Conservation (phyloP, 2,113 vertebrate species). For the Salvelinus fontinalis region DNA sequence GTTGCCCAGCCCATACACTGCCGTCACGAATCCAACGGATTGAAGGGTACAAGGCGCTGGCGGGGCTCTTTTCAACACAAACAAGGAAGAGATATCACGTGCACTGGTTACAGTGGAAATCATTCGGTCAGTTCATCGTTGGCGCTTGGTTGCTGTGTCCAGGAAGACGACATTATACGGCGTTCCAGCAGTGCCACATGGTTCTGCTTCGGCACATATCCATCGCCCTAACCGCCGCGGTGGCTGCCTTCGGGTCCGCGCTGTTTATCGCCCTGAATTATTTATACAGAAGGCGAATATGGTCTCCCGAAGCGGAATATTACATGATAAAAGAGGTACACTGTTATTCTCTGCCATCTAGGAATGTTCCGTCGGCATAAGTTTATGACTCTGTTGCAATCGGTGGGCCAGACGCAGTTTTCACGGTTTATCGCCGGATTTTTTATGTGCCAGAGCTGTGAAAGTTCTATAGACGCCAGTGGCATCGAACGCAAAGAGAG, state of each 20-base stretch:
- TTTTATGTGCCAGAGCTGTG: background rate
- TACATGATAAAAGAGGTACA: slow-evolving; percentile 63
- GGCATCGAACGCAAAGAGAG: background rate
- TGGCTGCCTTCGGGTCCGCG: slow-evolving; percentile 82
- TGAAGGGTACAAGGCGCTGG: slow-evolving; percentile 3
- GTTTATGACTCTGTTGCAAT: too few relatives aligned
- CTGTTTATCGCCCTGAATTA: slow-evolving; percentile 82
- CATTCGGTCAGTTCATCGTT: background rate
- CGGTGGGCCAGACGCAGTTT: too few relatives aligned
- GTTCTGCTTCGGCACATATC: slow-evolving; percentile 70
- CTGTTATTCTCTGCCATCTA: too few relatives aligned
- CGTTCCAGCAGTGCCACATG: slow-evolving; percentile 52
- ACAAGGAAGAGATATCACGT: slow-evolving; percentile 37
- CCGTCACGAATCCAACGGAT: background rate
- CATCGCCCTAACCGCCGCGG: slow-evolving; percentile 78
- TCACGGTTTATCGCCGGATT: too few relatives aligned
- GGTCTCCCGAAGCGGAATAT: slow-evolving; percentile 70
- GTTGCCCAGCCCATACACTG: background rate
- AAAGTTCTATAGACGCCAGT: background rate
- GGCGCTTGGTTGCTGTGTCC: background rate
- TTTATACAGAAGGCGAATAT: slow-evolving; percentile 71
- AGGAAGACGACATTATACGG: background rate
- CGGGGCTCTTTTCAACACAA: slow-evolving; percentile 32
- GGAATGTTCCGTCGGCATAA: too few relatives aligned
- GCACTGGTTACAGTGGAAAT: slow-evolving; percentile 10